Base-by-base conservation (phyloP, 2,888 invertebrate species). In the Caradrina clavipalpis region DNA sequence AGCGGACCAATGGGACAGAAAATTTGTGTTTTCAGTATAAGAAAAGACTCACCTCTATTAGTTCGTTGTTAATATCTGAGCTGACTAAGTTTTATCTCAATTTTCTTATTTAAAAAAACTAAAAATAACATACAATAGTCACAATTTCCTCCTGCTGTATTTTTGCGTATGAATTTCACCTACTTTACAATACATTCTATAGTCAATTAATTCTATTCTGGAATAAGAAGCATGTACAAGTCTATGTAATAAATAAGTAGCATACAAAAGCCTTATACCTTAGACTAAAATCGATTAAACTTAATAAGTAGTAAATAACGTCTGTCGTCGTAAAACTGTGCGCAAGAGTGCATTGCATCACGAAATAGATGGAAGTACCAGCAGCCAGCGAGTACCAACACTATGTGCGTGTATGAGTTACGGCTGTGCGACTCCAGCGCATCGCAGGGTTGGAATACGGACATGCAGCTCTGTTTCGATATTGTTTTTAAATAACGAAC, bases 321-420 rank as follows among this genome's bases (percentile, higher is more conserved):
- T 62, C 19, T 42, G 77, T 69, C 42, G 71, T 80, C 73, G 69
- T 78, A 78, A 80, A 83, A 77, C 55, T 73, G 69, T 76, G 83
- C 66, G 76, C 83, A 71, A 78, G 76, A 80, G 79, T 76, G 71
- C 60, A 80, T 86, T 84, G 86, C 87, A 84, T 82, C 84, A 86
- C 76, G 58, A 82, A 65, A 80, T 78, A 66, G 78, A 78, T 78
- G 71, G 77, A 76, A 66, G 78, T 76, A 60, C 73, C 31, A 55
- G 22, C 50, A 26, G 72, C 76, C 42, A 39, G 63, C 63, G 8
- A 70, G 73, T 70, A 75, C 67, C 42, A 45, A 71, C 60, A 53
- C 63, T 74, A 75, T 81, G 73, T 73, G 73, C 73, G 71, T 78
- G 82, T 80, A 79, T 82, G 81, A 87, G 78, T 82, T 84, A 82